These are phyloP conservation scores for Pseudopleuronectes americanus DNA, from an alignment of 2,797 vertebrate species.

Conservation along the genomic window DNA sequence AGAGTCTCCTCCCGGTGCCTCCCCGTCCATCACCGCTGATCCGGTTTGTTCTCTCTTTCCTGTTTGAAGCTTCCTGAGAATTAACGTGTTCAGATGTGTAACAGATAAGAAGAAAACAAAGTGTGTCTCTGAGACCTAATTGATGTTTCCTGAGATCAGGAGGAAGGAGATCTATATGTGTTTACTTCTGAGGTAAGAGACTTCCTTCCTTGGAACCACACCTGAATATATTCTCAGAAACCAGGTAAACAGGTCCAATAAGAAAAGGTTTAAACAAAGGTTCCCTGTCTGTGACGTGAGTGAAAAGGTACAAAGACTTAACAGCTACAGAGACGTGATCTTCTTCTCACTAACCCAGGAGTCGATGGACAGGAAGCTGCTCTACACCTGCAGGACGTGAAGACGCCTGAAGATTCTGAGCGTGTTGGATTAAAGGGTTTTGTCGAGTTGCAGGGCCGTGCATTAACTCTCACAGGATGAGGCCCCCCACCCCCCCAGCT, in stretches of 20 bases:
- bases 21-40: no score
- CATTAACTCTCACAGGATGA: conserved; percentile 48
- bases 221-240: no score
- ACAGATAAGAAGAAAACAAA: conserved; percentile 25
- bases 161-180: no score
- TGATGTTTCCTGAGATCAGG: not conserved
- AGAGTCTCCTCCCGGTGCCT: no score
- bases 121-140: not conserved
- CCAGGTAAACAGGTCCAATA: no score
- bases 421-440: conserved; percentile 20
- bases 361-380: no score
- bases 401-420: conserved; percentile 55
- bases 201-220: no score
- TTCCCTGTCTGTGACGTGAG: no score
- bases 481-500: not conserved
- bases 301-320: no score
- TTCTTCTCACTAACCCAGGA: conserved; percentile 24
- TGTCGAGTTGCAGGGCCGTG: conserved; percentile 28
- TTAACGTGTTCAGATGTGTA: conserved; percentile 35
- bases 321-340: not conserved
- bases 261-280: no score
- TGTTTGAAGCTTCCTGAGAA: conserved; percentile 42
- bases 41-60: not conserved
- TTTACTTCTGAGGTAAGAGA: no score
- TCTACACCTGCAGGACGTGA: conserved; percentile 17